Conservation (phyloP, 2,113 vertebrate genomes). For the Antigone vipio region DNA sequence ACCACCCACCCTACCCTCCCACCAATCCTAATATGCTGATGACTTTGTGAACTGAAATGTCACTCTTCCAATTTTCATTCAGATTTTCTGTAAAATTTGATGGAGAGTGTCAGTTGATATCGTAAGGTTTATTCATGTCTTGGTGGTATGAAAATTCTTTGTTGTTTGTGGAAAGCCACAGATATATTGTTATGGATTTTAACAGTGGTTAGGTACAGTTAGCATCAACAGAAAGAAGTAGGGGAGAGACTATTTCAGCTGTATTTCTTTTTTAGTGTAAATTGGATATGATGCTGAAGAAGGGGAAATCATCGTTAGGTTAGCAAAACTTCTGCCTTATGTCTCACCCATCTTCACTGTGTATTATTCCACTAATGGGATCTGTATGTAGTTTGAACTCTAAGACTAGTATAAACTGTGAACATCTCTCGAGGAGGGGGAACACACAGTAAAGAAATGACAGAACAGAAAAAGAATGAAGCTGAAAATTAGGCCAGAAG, state of each 20-base stretch:
- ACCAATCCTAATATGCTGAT: not conserved
- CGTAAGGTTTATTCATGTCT: not conserved
- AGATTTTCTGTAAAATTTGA: not conserved
- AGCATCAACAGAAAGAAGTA: not conserved
- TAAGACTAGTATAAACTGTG: not conserved
- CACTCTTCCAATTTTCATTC: not conserved
- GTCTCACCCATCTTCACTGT: not conserved
- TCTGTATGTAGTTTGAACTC: not conserved
- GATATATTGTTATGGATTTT: not conserved
- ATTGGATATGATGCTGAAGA: not conserved
- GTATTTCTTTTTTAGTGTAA: not conserved
- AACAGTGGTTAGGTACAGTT: not conserved
- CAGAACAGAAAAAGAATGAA: conserved; percentile 26
- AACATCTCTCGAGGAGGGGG: not conserved
- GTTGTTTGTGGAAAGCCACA: not conserved
- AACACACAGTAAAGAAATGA: not conserved
- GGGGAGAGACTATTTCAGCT: not conserved
- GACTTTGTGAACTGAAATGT: not conserved
- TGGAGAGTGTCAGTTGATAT: not conserved
- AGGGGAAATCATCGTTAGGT: not conserved
- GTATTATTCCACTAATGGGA: not conserved
- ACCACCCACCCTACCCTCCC: not conserved
- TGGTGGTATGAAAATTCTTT: not conserved
- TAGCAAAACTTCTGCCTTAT: not conserved
- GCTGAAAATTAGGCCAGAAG: conserved; percentile 34